phyloP scores from a whole-genome alignment of 2,888 invertebrate species.

The Papilio protenor region DNA sequence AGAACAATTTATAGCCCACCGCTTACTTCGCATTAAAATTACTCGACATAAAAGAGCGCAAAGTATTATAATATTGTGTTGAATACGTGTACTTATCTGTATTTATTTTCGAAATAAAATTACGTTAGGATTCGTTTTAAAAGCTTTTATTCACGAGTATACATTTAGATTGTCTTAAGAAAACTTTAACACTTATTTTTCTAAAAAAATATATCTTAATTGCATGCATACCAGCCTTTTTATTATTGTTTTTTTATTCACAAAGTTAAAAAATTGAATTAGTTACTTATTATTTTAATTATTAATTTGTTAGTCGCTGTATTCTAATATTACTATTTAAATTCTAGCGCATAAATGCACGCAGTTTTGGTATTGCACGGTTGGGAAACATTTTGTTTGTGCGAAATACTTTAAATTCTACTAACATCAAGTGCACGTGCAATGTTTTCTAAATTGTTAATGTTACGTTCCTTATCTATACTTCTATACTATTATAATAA shows the following conservation, averaged over 20 bases:
- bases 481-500: too few species aligned
- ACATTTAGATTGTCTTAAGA: too few species aligned
- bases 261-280: too few species aligned
- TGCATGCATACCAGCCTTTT: too few species aligned
- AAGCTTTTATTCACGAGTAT: too few species aligned
- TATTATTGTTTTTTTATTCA: too few species aligned
- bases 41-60: neutral
- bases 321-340: neutral
- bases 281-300: neutral
- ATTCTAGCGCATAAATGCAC: slow-evolving; percentile 1
- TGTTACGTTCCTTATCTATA: neutral
- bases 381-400: slow-evolving; percentile 9
- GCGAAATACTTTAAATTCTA: slow-evolving; percentile 2
- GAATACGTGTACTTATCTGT: too few species aligned
- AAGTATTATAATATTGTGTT: slow-evolving; percentile 2
- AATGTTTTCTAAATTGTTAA: slow-evolving; percentile 3
- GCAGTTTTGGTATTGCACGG: slow-evolving; percentile 1
- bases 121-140: too few species aligned
- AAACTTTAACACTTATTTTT: too few species aligned
- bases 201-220: too few species aligned
- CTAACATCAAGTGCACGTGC: slow-evolving; percentile 7
- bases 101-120: too few species aligned
- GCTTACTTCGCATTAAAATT: slow-evolving; percentile 17
- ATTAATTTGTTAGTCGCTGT: neutral
- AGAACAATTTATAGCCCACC: slow-evolving; percentile 22